Evolutionary conservation across 2,888 invertebrate genomes (phyloP), one percentile per base, ranked within the genome.

Genomic region (Leucozona laternaria): DNA sequence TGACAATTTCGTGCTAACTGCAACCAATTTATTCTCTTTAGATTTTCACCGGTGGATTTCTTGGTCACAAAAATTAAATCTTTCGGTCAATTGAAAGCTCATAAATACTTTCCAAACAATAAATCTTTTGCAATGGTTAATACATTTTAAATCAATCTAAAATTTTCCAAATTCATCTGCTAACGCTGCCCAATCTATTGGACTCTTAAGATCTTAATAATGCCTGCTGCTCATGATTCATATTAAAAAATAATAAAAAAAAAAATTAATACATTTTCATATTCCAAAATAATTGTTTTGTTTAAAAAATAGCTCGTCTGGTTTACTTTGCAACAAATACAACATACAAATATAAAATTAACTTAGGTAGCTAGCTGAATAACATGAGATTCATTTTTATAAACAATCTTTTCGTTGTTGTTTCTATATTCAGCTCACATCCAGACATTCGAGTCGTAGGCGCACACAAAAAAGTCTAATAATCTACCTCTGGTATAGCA

Each of bases 291-390:
- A 50, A 22, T 13, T 20, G 11, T 22, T 25, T 0, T 53, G 28
- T 55, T 55, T 55, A 57, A 31, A 57, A 57, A 57, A 17, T 57
- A 31, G 55, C 25, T 34, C 17, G 17, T 57, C 57, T 57, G 57
- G 57, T 57, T 57, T 57, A 57, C 57, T 57, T 57, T 57, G 25
- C 53, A 17, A 17, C 11, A 31, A 17, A 31, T 34, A 57, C 34
- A 57, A 34, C 57, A 34, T 10, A 57, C 10, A 34, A 57, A n/a
- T 57, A 31, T 17, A 57, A 34, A 57, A 17, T 34, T 34, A 57
- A n/a, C 55, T 55, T 15, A n/a, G n/a, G n/a, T n/a, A n/a, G n/a
- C n/a, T n/a, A 6, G n/a, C 7, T 28, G 28, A 55, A 28, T 55
- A 28, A 57, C 25, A 28, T 28, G 31, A 31, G 53, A 3, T 22